These are phyloP conservation scores for Busseola fusca DNA, from an alignment of 2,888 invertebrate species.

Conservation along the genomic window DNA sequence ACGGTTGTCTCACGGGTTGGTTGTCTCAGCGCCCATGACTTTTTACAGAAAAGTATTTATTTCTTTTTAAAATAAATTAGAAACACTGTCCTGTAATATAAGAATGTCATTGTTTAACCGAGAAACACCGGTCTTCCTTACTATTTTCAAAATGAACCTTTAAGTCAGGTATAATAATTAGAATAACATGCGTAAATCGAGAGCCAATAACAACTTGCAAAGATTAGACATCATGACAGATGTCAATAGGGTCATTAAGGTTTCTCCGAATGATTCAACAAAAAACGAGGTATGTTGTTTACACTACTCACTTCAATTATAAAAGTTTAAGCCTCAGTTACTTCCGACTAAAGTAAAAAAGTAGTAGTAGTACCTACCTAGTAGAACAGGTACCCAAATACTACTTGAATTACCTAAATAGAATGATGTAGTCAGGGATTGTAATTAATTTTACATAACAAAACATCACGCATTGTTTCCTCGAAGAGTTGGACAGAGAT, in stretches of 20 bases:
- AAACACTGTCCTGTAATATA: background rate
- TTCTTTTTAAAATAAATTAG: background rate
- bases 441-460: background rate
- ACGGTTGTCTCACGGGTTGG: background rate
- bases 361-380: no score
- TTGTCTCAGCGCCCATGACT: background rate
- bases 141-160: background rate
- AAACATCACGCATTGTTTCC: background rate
- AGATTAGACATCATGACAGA: constrained; percentile 24
- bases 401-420: background rate
- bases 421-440: background rate
- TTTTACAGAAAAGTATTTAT: background rate
- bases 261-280: constrained; percentile 22
- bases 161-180: background rate
- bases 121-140: background rate
- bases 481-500: background rate
- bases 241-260: constrained; percentile 24
- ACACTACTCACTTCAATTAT: constrained; percentile 20
- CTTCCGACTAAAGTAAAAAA: background rate
- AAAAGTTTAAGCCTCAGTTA: constrained; percentile 15
- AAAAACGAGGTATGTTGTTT: constrained; percentile 2
- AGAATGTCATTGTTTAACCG: background rate
- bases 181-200: background rate
- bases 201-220: constrained; percentile 3
- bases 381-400: background rate